Evolutionary conservation across 2,797 vertebrate genomes (phyloP).

Genomic region (Fringilla coelebs): DNA sequence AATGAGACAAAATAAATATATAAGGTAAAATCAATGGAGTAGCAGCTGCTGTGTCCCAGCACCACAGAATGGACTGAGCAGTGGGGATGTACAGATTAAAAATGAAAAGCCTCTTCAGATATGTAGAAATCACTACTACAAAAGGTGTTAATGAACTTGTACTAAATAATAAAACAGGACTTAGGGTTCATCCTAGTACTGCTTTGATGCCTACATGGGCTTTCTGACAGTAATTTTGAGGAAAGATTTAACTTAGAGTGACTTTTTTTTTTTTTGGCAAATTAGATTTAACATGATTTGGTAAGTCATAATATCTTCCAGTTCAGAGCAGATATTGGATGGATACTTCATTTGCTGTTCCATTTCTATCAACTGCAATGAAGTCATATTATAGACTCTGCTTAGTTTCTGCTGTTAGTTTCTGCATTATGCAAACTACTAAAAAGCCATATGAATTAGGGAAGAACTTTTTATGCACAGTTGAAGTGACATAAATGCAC

Average conservation of each 20-base stretch:
- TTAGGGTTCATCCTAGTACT: background rate
- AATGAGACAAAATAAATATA: background rate
- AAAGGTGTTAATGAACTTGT: conserved; percentile 23
- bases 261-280: background rate
- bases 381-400: background rate
- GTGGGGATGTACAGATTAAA: background rate
- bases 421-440: conserved; percentile 34
- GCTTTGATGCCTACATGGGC: conserved; percentile 18
- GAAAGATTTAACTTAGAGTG: conserved; percentile 2
- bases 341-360: background rate
- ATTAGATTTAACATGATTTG: conserved; percentile 32
- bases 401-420: conserved; percentile 13
- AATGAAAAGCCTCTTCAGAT: background rate
- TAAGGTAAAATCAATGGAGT: background rate
- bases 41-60: background rate
- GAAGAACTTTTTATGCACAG: conserved; percentile 39
- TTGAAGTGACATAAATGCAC: conserved; percentile 35
- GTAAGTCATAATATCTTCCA: conserved; percentile 33
- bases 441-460: conserved; percentile 48
- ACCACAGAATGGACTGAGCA: background rate
- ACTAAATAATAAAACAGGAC: conserved; percentile 35
- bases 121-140: background rate
- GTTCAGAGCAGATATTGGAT: conserved; percentile 10
- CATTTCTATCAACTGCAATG: conserved; percentile 15
- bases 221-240: conserved; percentile 28